These are phyloP conservation scores for Heliothis subflexa DNA, from an alignment of 1,140 invertebrate species.

Conservation along the genomic window DNA sequence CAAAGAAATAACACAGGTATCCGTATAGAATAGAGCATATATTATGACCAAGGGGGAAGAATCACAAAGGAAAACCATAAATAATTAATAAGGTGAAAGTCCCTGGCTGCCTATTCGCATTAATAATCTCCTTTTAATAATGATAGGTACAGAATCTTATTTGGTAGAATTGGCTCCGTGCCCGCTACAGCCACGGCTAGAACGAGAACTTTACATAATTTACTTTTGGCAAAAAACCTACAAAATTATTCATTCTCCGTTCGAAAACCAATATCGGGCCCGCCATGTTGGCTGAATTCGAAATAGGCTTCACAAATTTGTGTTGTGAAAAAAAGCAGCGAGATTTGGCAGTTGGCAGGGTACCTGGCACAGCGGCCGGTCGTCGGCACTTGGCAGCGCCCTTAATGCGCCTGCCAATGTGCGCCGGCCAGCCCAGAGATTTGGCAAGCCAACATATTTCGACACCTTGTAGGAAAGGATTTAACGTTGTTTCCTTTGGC, in stretches of 20 bases:
- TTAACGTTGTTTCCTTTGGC: constrained; percentile 65
- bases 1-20: constrained; percentile 16
- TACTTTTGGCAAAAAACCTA: constrained; percentile 47
- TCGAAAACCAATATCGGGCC: constrained; percentile 45
- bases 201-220: constrained; percentile 46
- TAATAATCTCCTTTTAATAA: constrained; percentile 41
- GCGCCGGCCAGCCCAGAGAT: constrained; percentile 59
- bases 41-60: constrained; percentile 28
- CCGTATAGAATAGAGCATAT: constrained; percentile 31
- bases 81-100: constrained; percentile 40
- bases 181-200: constrained; percentile 29
- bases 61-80: constrained; percentile 35
- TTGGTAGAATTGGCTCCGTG: constrained; percentile 37
- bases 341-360: constrained; percentile 55
- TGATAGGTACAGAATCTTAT: constrained; percentile 40
- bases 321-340: constrained; percentile 43
- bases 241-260: constrained; percentile 40
- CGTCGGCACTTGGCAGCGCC: constrained; percentile 53
- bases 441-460: constrained; percentile 66
- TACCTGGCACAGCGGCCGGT: constrained; percentile 58
- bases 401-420: constrained; percentile 62
- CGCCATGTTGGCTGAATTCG: constrained; percentile 45
- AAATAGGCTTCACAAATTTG: constrained; percentile 47
- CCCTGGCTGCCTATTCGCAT: constrained; percentile 12
- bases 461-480: constrained; percentile 66